Percentiles rank a stretch among this genome's conserved stretches.
These are phyloP conservation scores for Mormyrops boulengeri DNA, from an alignment of 2,797 vertebrate genomes.

Conservation along the genomic window DNA sequence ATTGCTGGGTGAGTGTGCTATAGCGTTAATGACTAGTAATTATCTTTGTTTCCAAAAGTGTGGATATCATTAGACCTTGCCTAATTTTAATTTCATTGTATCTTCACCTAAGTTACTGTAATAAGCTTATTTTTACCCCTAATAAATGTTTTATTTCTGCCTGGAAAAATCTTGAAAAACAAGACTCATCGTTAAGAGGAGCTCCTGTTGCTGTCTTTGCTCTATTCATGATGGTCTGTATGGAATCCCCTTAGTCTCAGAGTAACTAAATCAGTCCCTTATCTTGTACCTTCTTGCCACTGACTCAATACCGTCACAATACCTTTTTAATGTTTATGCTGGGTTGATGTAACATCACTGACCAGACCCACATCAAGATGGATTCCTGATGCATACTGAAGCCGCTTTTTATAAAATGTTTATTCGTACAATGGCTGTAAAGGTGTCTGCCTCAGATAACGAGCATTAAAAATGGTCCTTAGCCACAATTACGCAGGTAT, in stretches of 20 bases:
- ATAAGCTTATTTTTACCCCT: background rate
- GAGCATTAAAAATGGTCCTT: background rate
- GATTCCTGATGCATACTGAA: background rate
- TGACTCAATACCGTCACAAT: background rate
- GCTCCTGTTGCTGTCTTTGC: background rate
- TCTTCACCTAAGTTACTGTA: background rate
- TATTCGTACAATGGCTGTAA: background rate
- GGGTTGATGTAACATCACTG: conserved; percentile 12
- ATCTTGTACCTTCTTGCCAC: background rate
- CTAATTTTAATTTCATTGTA: background rate
- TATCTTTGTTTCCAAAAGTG: background rate
- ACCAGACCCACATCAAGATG: background rate
- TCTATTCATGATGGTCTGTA: background rate
- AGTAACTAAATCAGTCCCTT: background rate
- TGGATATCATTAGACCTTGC: background rate
- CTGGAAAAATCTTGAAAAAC: background rate
- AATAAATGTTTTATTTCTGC: background rate
- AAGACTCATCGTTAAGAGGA: background rate
- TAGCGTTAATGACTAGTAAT: background rate
- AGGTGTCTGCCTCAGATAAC: too few species aligned
- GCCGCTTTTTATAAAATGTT: background rate
- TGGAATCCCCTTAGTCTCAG: conserved; percentile 16
- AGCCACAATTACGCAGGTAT: background rate
- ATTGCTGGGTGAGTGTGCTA: background rate
- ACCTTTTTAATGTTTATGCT: conserved; percentile 11